A percentile compares a stretch with the other conserved stretches of the same genome.
phyloP scores from a whole-genome alignment of 2,113 vertebrate genomes.

The Chaetura pelagica region DNA sequence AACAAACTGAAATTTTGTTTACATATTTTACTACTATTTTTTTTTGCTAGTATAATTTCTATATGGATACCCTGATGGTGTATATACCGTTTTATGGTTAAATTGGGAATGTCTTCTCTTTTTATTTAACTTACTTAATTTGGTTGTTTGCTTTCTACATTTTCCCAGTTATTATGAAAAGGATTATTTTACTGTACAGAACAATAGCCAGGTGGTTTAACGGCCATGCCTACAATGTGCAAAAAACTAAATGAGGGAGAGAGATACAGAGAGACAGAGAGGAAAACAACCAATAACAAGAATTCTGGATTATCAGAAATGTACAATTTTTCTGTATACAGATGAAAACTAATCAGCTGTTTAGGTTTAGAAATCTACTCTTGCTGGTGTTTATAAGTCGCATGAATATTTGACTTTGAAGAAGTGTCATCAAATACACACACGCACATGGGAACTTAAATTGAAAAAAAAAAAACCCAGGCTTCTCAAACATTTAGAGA shows the following conservation, averaged over 20 bases:
- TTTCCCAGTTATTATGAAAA: slow-evolving; percentile 70
- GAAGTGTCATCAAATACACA: slow-evolving; percentile 80
- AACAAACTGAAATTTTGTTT: slow-evolving; percentile 86
- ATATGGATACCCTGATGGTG: slow-evolving; percentile 79
- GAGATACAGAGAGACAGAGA: not conserved
- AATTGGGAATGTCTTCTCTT: slow-evolving; percentile 69
- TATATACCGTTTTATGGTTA: slow-evolving; percentile 83
- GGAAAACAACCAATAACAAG: slow-evolving; percentile 28
- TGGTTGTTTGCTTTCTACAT: slow-evolving; percentile 78
- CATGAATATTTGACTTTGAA: slow-evolving; percentile 90
- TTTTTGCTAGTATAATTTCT: slow-evolving; percentile 90
- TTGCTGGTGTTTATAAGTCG: slow-evolving; percentile 89
- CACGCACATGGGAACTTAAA: slow-evolving; percentile 71
- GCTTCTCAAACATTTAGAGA: slow-evolving; percentile 78
- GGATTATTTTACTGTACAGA: slow-evolving; percentile 84
- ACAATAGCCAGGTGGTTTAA: slow-evolving; percentile 73
- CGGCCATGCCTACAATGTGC: slow-evolving; percentile 63
- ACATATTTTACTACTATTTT: slow-evolving; percentile 93
- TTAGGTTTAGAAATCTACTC: slow-evolving; percentile 89
- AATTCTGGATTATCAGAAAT: slow-evolving; percentile 75
- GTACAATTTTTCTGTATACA: slow-evolving; percentile 83
- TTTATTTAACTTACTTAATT: slow-evolving; percentile 74
- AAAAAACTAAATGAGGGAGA: slow-evolving; percentile 46
- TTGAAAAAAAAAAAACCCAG: slow-evolving; percentile 53
- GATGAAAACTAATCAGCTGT: slow-evolving; percentile 87